These are phyloP conservation scores for Ianthella basta DNA, from an alignment of 37 sponge, comb jelly and placozoan genomes.

Conservation along the genomic window DNA sequence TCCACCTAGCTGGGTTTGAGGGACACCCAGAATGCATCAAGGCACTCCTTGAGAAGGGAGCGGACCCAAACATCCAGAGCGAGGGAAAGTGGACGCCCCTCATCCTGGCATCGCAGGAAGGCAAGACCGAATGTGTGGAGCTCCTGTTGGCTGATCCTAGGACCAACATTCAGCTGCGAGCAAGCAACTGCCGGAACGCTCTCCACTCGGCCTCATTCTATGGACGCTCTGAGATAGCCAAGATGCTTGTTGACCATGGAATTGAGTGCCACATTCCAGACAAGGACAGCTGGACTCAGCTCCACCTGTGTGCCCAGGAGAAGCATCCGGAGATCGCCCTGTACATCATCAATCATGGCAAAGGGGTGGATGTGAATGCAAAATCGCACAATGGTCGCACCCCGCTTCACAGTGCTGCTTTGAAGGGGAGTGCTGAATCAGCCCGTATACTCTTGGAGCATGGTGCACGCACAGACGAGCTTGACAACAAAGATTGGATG, in stretches of 20 bases:
- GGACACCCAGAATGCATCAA: slow-evolving; percentile 72
- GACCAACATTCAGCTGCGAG: slow-evolving; percentile 17
- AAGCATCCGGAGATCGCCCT: slow-evolving; percentile 70
- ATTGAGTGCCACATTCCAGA: slow-evolving; percentile 55
- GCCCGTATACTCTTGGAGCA: slow-evolving; percentile 35
- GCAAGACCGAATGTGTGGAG: slow-evolving; percentile 68
- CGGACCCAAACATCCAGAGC: slow-evolving; percentile 68
- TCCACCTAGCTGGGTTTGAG: slow-evolving; percentile 85
- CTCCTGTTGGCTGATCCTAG: slow-evolving; percentile 35
- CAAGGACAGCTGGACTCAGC: slow-evolving; percentile 86
- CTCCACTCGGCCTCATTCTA: slow-evolving; percentile 81
- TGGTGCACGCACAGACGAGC: slow-evolving; percentile 46
- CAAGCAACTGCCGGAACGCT: slow-evolving; percentile 75
- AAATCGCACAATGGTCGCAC: slow-evolving; percentile 77
- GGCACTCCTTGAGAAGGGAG: slow-evolving; percentile 50
- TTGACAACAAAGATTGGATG: slow-evolving; percentile 72
- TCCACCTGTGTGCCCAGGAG: slow-evolving; percentile 83
- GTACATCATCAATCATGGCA: slow-evolving; percentile 34
- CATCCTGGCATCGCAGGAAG: slow-evolving; percentile 81
- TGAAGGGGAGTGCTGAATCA: slow-evolving; percentile 59
- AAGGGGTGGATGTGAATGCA: slow-evolving; percentile 33
- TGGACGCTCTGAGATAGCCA: slow-evolving; percentile 55
- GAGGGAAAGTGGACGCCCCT: slow-evolving; percentile 84
- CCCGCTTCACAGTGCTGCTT: slow-evolving; percentile 79
- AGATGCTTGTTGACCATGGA: slow-evolving; percentile 41